Evolutionary conservation across 2,888 invertebrate species (phyloP).

Genomic region (Andrena trimmerana): DNA sequence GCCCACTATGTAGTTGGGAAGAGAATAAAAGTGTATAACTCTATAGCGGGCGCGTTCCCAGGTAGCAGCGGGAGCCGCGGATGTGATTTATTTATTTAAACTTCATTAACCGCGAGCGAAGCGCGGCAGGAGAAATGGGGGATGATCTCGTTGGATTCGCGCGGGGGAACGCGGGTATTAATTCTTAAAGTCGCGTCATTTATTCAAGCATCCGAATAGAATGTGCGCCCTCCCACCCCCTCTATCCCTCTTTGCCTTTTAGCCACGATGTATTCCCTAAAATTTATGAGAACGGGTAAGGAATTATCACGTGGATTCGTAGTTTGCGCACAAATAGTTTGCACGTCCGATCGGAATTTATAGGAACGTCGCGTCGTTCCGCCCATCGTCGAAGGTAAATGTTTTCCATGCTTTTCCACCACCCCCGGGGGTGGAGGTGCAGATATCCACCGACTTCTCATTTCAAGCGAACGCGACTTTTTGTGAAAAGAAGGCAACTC

Average conservation of each 20-base stretch:
- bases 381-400: slow-evolving; percentile 25
- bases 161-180: slow-evolving; percentile 19
- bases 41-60: not conserved
- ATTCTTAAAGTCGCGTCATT: slow-evolving; percentile 45
- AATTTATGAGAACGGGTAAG: slow-evolving; percentile 41
- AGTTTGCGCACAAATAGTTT: slow-evolving; percentile 26
- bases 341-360: slow-evolving; percentile 41
- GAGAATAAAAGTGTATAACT: not conserved
- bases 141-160: not conserved
- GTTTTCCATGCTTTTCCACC: slow-evolving; percentile 12
- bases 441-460: not conserved
- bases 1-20: not conserved
- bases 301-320: slow-evolving; percentile 35
- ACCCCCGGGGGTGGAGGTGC: not conserved
- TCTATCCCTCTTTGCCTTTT: too few relatives aligned
- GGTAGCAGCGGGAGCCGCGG: not conserved
- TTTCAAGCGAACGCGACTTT: not conserved
- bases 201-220: slow-evolving; percentile 29
- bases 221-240: not conserved
- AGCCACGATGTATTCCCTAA: not conserved
- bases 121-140: not conserved
- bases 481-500: not conserved
- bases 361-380: slow-evolving; percentile 5
- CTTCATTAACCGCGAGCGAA: slow-evolving; percentile 13
- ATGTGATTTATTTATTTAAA: slow-evolving; percentile 27